Percentiles rank a stretch among this genome's conserved stretches.
Conservation (phyloP, 2,888 invertebrate genomes). For the Noctua fimbriata region DNA sequence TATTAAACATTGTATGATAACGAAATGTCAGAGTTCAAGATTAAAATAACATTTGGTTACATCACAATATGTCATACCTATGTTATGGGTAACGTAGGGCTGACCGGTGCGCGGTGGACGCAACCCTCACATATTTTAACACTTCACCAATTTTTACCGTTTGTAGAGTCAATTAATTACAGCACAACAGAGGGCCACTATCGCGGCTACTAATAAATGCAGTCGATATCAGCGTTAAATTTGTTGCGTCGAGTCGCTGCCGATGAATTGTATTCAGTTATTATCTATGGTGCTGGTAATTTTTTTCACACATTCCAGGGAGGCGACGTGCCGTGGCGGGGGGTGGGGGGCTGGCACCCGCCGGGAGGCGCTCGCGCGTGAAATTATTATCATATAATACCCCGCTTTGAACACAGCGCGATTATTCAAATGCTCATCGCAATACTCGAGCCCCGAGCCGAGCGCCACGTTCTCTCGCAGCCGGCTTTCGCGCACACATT, state of each 20-base stretch:
- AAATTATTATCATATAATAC: constrained; percentile 90
- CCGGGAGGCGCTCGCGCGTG: constrained; percentile 84
- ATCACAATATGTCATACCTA: constrained; percentile 65
- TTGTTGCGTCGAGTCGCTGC: constrained; percentile 68
- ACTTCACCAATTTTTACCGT: constrained; percentile 83
- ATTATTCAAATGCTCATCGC: constrained; percentile 89
- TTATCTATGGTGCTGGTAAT: constrained; percentile 73
- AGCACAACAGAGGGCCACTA: constrained; percentile 73
- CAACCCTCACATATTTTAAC: constrained; percentile 75
- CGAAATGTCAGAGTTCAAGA: constrained; percentile 61
- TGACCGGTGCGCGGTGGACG: constrained; percentile 54
- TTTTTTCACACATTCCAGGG: constrained; percentile 87
- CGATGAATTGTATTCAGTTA: constrained; percentile 66
- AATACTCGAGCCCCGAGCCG: constrained; percentile 71
- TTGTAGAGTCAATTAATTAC: constrained; percentile 86
- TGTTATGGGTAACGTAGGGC: constrained; percentile 48
- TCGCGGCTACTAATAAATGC: constrained; percentile 70
- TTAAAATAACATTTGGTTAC: constrained; percentile 64
- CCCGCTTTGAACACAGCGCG: constrained; percentile 83
- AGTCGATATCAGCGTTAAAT: constrained; percentile 75
- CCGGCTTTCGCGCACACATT: constrained; percentile 77
- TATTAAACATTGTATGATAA: constrained; percentile 57
- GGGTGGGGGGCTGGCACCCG: constrained; percentile 74
- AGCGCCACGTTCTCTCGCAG: constrained; percentile 59
- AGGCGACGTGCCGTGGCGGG: constrained; percentile 74